Conservation (phyloP, 2,888 invertebrate species). For the Catonia carolina region DNA sequence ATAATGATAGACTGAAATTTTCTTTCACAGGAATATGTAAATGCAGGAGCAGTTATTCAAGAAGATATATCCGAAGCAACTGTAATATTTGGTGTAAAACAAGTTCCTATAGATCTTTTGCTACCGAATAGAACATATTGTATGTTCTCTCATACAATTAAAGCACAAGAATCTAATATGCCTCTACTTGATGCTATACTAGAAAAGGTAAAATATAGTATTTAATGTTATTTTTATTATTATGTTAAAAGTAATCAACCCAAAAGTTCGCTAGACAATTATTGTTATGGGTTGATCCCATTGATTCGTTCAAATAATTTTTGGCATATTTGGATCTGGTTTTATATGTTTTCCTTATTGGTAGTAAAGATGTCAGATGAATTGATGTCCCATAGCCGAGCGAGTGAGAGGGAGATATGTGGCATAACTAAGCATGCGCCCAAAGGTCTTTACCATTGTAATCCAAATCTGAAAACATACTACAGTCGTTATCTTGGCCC, state of each 20-base stretch:
- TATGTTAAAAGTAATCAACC: slow-evolving; percentile 17
- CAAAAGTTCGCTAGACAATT: background rate
- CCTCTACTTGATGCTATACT: slow-evolving; percentile 90
- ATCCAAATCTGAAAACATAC: no score
- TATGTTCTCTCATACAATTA: slow-evolving; percentile 98
- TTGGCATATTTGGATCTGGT: no score
- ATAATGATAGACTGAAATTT: no score
- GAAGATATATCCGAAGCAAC: slow-evolving; percentile 96
- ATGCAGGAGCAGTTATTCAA: slow-evolving; percentile 85
- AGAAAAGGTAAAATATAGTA: slow-evolving; percentile 58
- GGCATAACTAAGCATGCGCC: no score
- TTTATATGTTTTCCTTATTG: no score
- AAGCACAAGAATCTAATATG: slow-evolving; percentile 98
- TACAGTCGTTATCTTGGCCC: no score
- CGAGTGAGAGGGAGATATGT: no score
- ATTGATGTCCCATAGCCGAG: no score
- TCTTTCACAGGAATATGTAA: slow-evolving; percentile 87
- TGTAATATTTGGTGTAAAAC: slow-evolving; percentile 96
- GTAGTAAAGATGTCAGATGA: no score
- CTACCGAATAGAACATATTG: slow-evolving; percentile 97
- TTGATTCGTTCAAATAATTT: no score
- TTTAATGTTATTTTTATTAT: background rate
- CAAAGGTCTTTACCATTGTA: no score
- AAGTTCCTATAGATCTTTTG: slow-evolving; percentile 78
- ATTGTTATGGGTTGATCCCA: slow-evolving; percentile 5